Base-by-base conservation (phyloP, 2,113 vertebrate species). In the Meles meles region DNA sequence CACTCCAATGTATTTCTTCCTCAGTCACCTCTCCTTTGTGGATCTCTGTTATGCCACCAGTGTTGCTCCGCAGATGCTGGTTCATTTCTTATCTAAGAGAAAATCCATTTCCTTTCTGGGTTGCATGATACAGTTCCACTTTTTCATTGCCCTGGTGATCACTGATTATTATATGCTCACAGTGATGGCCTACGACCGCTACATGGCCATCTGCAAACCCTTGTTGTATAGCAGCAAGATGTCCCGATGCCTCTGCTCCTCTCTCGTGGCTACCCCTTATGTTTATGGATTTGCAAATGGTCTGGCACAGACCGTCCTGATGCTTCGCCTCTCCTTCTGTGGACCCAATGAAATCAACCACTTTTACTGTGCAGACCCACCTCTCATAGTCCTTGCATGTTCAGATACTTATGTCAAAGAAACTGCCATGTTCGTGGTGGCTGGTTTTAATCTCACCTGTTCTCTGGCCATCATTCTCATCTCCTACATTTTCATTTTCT, bases 161-260 rank as follows among this genome's bases (percentile, higher is more conserved):
- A 98, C 98, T 84, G 99, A 99, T 34, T 98, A 98, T 29, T 98
- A 98, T 4, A 94, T 99, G 57, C 97, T 99, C 17, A 93, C 98
- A 18, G 96, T 98, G 14, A 99, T 99, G 99, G 99, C 99, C 17
- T 99, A 98, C 44, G 98, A 99, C 80, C 97, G 98, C 31, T 99
- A 98, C 42, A 59, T 98, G 52, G 99, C 99, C 42, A 98, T 99
- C n/a, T 98, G 99, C 74, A 98, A 98, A 12, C 98, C 99, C 17
- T 96, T 99, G 90, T 69, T 98, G 18, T 99, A 99, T 44, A 93
- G 97, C 52, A 98, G 21, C 69, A 99, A 98, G 49, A 98, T 99
- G 82, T 99, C 98, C 13, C 81, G 55, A 7, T 79, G 69, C 29
- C 31, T 83, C 27, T 98, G 98, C 31, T 15, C 69, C 1, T 95